Percentiles rank a stretch among this genome's conserved stretches.
These are phyloP conservation scores for Nomada fucata DNA, from an alignment of 2,888 invertebrate genomes.

Conservation along the genomic window DNA sequence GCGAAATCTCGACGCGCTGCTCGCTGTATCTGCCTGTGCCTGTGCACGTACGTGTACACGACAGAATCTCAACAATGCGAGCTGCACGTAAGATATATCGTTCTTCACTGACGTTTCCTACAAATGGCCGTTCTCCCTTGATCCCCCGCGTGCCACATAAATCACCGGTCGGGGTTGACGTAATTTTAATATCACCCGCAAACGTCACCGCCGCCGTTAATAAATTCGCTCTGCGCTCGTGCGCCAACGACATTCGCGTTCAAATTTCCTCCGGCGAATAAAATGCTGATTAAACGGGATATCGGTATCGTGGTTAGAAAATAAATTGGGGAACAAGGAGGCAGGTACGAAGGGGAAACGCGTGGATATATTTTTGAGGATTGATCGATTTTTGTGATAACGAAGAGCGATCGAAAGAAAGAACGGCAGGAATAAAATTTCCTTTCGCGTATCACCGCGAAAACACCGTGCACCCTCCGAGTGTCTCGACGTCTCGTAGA, in stretches of 20 bases:
- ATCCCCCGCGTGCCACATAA: slow-evolving; percentile 48
- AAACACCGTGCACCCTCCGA: not conserved
- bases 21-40: not conserved
- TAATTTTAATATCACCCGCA: slow-evolving; percentile 60
- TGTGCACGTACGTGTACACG: not conserved
- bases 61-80: slow-evolving; percentile 44
- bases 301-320: too few species aligned
- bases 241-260: not conserved
- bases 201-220: slow-evolving; percentile 32
- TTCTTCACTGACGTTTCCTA: slow-evolving; percentile 44
- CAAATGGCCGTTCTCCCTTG: slow-evolving; percentile 46
- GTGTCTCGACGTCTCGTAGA: slow-evolving; percentile 39
- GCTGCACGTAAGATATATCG: slow-evolving; percentile 62
- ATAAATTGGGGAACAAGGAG: too few species aligned
- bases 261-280: not conserved
- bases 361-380: too few species aligned
- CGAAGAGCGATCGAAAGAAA: not conserved
- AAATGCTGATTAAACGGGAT: too few species aligned
- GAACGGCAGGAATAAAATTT: not conserved
- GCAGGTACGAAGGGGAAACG: too few species aligned
- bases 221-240: not conserved
- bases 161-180: slow-evolving; percentile 55
- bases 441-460: slow-evolving; percentile 2
- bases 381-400: too few species aligned
- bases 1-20: slow-evolving; percentile 35